phyloP scores from a whole-genome alignment of 2,113 vertebrate genomes.

The Oryctolagus cuniculus region mOryCun1.1 NC_091435.1:154703001-154703500 shows the following conservation, averaged over 20 bases:
- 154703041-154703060: background rate
- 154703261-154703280: background rate
- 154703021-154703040: background rate
- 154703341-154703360: slow-evolving; percentile 29
- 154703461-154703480: slow-evolving; percentile 9
- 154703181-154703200: slow-evolving; percentile 3
- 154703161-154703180: background rate
- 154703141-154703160: background rate
- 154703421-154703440: background rate
- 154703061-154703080: background rate
- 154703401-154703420: background rate
- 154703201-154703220: slow-evolving; percentile 8
- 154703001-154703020: background rate
- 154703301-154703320: slow-evolving; percentile 27
- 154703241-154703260: background rate
- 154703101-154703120: background rate
- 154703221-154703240: slow-evolving; percentile 7
- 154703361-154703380: background rate
- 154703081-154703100: background rate
- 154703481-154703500: background rate
- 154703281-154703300: background rate
- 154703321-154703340: slow-evolving; percentile 45
- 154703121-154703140: background rate
- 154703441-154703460: slow-evolving; percentile 8
- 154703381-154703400: background rate